Percentiles rank a stretch among this genome's conserved stretches.
Evolutionary conservation across 2,888 invertebrate species (phyloP).

Genomic region (Ochropacha duplaris): DNA sequence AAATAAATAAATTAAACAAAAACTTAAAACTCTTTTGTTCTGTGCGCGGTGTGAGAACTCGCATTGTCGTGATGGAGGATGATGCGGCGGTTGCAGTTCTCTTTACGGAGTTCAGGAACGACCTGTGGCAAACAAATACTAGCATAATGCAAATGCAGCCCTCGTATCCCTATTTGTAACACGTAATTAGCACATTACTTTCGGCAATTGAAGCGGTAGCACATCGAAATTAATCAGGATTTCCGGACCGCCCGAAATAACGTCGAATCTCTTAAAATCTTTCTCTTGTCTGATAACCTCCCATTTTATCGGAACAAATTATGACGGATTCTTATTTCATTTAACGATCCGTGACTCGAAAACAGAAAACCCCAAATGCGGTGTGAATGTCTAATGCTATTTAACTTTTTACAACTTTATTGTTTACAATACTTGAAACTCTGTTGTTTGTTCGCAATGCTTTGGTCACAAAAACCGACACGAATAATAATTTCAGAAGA

Average conservation of each 20-base stretch:
- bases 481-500: constrained; percentile 49
- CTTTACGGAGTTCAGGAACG: no score
- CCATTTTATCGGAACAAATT: constrained; percentile 35
- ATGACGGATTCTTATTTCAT: constrained; percentile 64
- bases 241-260: constrained; percentile 34
- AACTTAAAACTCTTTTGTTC: no score
- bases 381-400: constrained; percentile 55
- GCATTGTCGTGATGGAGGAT: no score
- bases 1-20: no score
- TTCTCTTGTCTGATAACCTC: constrained; percentile 8
- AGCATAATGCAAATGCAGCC: not conserved
- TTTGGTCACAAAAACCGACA: constrained; percentile 19
- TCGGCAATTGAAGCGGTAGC: constrained; percentile 35
- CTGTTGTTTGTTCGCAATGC: constrained; percentile 35
- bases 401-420: constrained; percentile 41
- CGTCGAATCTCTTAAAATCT: constrained; percentile 43
- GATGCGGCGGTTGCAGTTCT: no score
- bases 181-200: constrained; percentile 36
- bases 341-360: constrained; percentile 57
- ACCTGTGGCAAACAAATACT: no score
- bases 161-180: constrained; percentile 8
- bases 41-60: no score
- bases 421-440: constrained; percentile 55
- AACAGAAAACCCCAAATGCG: constrained; percentile 46
- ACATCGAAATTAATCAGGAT: constrained; percentile 49